Percentiles rank a stretch among this genome's conserved stretches.
Conservation (phyloP, 2,113 vertebrate genomes). For the Malaclemys terrapin region DNA sequence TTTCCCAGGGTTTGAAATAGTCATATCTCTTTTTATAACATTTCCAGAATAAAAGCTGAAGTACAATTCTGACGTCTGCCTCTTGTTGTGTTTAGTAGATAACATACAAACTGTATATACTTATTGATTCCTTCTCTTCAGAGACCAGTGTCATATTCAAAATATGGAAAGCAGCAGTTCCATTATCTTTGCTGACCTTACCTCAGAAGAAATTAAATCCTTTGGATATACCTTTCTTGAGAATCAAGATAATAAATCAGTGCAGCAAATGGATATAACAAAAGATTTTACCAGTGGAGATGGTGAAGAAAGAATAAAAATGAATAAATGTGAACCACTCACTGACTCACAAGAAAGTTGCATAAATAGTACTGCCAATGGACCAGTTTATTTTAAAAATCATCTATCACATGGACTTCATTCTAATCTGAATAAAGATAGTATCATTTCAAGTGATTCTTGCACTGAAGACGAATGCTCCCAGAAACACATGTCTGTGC, state of each 20-base stretch:
- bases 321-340: constrained; percentile 3
- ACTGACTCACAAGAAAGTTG: background rate
- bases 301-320: background rate
- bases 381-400: background rate
- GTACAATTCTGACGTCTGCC: background rate
- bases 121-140: constrained; percentile 47
- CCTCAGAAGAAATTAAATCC: constrained; percentile 61
- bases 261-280: constrained; percentile 45
- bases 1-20: background rate
- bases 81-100: background rate
- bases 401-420: background rate
- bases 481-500: constrained; percentile 57
- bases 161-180: constrained; percentile 80
- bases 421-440: constrained; percentile 18
- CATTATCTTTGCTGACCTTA: constrained; percentile 88
- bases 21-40: background rate
- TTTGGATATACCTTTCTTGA: background rate
- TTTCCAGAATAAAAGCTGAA: background rate
- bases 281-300: constrained; percentile 14
- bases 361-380: constrained; percentile 2
- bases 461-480: constrained; percentile 59
- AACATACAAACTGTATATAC: background rate
- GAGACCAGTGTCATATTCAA: constrained; percentile 43
- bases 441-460: constrained; percentile 33
- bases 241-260: constrained; percentile 24